Evolutionary conservation across 2,888 invertebrate genomes (phyloP), one percentile per base, ranked within the genome.

Genomic region (Syritta pipiens): DNA sequence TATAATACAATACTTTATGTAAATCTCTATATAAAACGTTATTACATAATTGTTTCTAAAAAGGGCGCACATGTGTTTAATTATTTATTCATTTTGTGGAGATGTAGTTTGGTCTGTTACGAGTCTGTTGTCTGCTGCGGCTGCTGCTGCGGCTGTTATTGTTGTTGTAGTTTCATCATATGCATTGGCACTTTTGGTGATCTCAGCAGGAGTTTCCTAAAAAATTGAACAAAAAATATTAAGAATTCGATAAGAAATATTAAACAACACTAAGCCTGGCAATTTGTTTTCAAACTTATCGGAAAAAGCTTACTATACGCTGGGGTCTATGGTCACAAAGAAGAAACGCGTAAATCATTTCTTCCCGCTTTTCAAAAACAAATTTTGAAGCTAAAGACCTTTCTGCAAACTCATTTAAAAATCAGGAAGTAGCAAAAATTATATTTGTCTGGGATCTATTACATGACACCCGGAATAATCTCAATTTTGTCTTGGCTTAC

Each of bases 161-260:
- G 82, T 63, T 75, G 67, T 57, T 57, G 84, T 77, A 48, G 85
- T 84, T 82, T 84, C 83, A 81, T 83, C 84, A 81, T 62, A 74
- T 30, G 62, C 83, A 79, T 86, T 85, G 68, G 84, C 84, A 83
- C 85, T 85, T 77, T 83, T 84, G 83, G 86, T 82, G 84, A 86
- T 85, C 83, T 86, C 86, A 81, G 85, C 86, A 84, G 87, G 88
- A 86, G 88, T 88, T 86, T 86, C 86, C 88, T 88, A 42, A 3
- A 55, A 55, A 74, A 26, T 22, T 57, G 48, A 26, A 14, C 69
- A 81, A 48, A n/a, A 19, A 22, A 22, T 10, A 55, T 7, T 60
- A 57, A 26, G 14, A 53, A 12, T 49, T 10, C 17, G 1, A 14
- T 28, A 28, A 9, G 1, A 17, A 12, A n/a, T n/a, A n/a, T n/a